phyloP scores from a whole-genome alignment of 1,140 invertebrate species.

The Sinonovacula constricta region DNA sequence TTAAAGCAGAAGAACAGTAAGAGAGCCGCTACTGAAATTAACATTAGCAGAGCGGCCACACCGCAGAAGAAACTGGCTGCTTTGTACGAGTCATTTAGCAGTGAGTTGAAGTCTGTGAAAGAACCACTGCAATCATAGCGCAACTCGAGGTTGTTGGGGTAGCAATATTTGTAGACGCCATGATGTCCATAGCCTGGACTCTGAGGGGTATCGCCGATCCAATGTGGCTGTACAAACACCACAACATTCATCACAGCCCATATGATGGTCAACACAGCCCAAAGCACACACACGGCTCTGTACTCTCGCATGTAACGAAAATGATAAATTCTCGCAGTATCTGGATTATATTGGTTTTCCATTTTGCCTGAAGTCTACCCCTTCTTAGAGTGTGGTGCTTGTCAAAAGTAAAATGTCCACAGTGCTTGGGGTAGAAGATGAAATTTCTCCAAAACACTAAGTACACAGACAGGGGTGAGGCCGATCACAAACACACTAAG shows the following conservation, averaged over 20 bases:
- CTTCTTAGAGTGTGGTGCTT: constrained; percentile 29
- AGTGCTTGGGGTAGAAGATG: constrained; percentile 7
- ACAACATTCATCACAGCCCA: constrained; percentile 97
- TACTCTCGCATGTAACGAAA: constrained; percentile 70
- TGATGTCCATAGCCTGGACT: constrained; percentile 93
- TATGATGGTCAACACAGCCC: constrained; percentile 97
- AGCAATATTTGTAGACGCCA: constrained; percentile 92
- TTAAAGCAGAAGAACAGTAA: constrained; percentile 97
- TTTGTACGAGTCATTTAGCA: constrained; percentile 62
- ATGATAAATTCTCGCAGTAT: constrained; percentile 63
- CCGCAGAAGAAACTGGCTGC: constrained; percentile 91
- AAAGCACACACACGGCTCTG: constrained; percentile 96
- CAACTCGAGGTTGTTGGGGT: constrained; percentile 56
- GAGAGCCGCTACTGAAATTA: constrained; percentile 89
- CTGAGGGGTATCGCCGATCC: constrained; percentile 88
- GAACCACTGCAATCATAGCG: constrained; percentile 63
- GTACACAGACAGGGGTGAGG: constrained; percentile 41
- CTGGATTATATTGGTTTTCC: constrained; percentile 61
- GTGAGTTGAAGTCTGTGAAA: constrained; percentile 57
- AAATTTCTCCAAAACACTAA: constrained; percentile 7
- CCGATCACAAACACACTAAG: constrained; percentile 15
- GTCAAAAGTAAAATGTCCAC: not conserved
- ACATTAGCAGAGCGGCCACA: constrained; percentile 90
- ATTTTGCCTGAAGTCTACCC: constrained; percentile 20
- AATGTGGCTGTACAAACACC: constrained; percentile 97